Conservation (phyloP, 2,113 vertebrate genomes). For the Brachyhypopomus occidentalis region DNA sequence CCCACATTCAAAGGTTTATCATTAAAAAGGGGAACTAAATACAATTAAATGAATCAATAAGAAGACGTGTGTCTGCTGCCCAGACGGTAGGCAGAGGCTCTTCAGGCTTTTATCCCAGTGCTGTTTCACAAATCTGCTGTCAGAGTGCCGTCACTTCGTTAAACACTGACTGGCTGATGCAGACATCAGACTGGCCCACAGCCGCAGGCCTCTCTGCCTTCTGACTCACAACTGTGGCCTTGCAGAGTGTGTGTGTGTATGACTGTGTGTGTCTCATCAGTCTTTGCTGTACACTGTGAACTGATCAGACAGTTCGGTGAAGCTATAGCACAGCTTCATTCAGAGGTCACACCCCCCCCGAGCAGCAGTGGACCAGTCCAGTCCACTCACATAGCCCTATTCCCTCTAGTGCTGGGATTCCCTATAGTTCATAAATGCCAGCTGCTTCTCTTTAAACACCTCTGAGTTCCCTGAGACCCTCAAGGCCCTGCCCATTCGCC, state of each 20-base stretch:
- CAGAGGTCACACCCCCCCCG: background rate
- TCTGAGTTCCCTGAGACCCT: background rate
- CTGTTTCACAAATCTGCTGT: slow-evolving; percentile 63
- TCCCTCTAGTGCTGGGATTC: background rate
- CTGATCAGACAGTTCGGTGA: slow-evolving; percentile 17
- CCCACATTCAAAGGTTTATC: slow-evolving; percentile 11
- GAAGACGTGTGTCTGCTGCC: slow-evolving; percentile 12
- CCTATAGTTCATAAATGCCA: background rate
- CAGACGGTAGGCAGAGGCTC: slow-evolving; percentile 11
- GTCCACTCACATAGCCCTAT: background rate
- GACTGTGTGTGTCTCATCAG: slow-evolving; percentile 22
- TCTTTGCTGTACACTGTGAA: slow-evolving; percentile 26
- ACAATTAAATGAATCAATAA: background rate
- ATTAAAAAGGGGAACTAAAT: background rate
- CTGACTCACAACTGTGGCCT: slow-evolving; percentile 12
- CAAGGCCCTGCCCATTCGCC: background rate
- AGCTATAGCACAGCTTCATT: slow-evolving; percentile 17
- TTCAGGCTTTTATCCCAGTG: slow-evolving; percentile 51
- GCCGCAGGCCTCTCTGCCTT: slow-evolving; percentile 54
- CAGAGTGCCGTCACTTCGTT: slow-evolving; percentile 64
- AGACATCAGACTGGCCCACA: slow-evolving; percentile 62
- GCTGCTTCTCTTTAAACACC: slow-evolving; percentile 14
- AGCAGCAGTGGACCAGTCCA: background rate
- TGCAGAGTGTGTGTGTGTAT: slow-evolving; percentile 9
- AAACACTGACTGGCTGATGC: slow-evolving; percentile 65